A percentile compares a stretch with the other conserved stretches of the same genome.
phyloP scores from a whole-genome alignment of 1,140 invertebrate species.

The Campoletis sonorensis region DNA sequence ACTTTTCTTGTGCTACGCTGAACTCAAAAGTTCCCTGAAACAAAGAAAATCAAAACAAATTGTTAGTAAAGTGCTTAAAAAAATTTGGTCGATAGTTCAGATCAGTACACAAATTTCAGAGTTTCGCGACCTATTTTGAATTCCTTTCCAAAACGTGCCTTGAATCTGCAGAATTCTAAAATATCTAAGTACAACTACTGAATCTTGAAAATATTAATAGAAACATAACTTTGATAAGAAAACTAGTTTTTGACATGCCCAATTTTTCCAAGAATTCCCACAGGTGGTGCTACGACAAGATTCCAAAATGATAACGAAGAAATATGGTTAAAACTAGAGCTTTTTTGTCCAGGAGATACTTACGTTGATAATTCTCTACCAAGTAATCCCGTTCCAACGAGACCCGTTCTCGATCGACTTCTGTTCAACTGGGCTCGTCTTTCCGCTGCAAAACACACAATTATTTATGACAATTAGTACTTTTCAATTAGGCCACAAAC shows the following conservation, averaged over 20 bases:
- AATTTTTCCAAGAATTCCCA: too few species aligned
- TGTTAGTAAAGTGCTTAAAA: conserved; percentile 30
- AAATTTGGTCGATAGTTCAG: too few species aligned
- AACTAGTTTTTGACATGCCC: too few species aligned
- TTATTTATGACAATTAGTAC: conserved; percentile 27
- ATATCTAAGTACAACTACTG: too few species aligned
- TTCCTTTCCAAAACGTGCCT: too few species aligned
- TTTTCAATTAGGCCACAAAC: neutral
- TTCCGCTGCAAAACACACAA: conserved; percentile 82
- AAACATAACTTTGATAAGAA: neutral
- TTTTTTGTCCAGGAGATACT: conserved; percentile 58
- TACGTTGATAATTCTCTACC: conserved; percentile 80
- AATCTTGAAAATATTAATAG: neutral
- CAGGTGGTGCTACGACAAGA: too few species aligned
- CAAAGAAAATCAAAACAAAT: conserved; percentile 59
- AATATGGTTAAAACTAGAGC: too few species aligned
- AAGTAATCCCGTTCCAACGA: conserved; percentile 79
- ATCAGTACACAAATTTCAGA: too few species aligned
- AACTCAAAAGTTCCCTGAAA: conserved; percentile 74
- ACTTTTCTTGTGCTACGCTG: conserved; percentile 67
- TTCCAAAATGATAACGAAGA: too few species aligned
- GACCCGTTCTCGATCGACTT: conserved; percentile 87
- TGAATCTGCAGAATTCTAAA: too few species aligned
- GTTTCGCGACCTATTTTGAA: too few species aligned
- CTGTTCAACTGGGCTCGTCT: conserved; percentile 90